Evolutionary conservation across 2,888 invertebrate species (phyloP), one percentile per base, ranked within the genome.

Genomic region (Pachymerium ferrugineum): DNA sequence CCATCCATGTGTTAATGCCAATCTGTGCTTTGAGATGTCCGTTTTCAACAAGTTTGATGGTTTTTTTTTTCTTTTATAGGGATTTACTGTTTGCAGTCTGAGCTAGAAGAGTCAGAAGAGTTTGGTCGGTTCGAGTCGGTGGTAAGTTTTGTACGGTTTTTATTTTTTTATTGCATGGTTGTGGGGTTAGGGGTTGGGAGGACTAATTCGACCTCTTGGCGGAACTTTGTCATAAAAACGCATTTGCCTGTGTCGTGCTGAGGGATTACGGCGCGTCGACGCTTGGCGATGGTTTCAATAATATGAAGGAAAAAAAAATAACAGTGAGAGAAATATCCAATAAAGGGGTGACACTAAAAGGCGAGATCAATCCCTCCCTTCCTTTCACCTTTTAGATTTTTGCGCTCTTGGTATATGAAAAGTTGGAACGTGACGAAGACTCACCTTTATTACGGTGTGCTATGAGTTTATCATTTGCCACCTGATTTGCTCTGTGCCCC

Each of bases 1-100:
- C 54, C 54, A 54, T 54, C 54, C 54, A 54, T 54, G 54, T 54
- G 54, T 54, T 54, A 54, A 54, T 54, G 54, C 54, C 54, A 54
- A 54, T 54, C 54, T 54, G 54, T 19, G 69, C 69, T 31, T 30
- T 69, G 69, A 31, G 12, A 30, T 31, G 31, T 69, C 69, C 69
- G 29, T 69, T 69, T 30, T 69, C 69, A 30, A 69, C 30, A 30
- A 69, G 29, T 69, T 62, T 62, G 4, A 12, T 10, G 19, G 3
- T 25, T 30, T 68, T 28, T 68, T n/a, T 67, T 28, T 28, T 67
- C 8, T 67, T 67, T 16, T 10, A 12, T 67, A 33, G 54, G 54
- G 25, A 14, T 25, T 54, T 25, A 54, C 54, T 28, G 54, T 8
- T 54, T 14, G 54, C 54, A 54, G 54, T 54, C 54, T n/a, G n/a